Percentiles rank a stretch among this genome's conserved stretches.
Evolutionary conservation across 1,140 invertebrate genomes (phyloP).

Genomic region (Drosophila pachea): DNA sequence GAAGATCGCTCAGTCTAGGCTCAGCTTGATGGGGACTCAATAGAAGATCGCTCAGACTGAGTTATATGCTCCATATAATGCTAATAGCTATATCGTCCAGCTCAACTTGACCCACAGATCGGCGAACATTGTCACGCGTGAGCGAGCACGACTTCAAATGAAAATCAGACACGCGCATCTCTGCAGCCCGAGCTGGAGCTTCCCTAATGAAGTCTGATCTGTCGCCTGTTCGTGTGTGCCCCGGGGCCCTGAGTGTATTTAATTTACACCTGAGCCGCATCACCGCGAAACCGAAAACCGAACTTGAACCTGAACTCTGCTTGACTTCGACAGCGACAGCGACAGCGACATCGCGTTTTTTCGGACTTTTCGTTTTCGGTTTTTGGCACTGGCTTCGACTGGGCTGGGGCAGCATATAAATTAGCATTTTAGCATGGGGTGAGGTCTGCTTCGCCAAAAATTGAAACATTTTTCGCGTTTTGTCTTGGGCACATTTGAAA

Average conservation of each 20-base stretch:
- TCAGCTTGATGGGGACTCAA: too few species aligned
- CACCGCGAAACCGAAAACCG: slow-evolving; percentile 60
- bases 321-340: slow-evolving; percentile 33
- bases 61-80: too few species aligned
- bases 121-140: slow-evolving; percentile 4
- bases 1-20: too few species aligned
- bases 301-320: slow-evolving; percentile 71
- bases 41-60: too few species aligned
- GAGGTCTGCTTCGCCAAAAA: slow-evolving; percentile 49
- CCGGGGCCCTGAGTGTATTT: slow-evolving; percentile 55
- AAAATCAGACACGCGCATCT: slow-evolving; percentile 10
- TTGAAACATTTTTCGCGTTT: slow-evolving; percentile 58
- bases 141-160: not conserved
- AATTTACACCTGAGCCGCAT: slow-evolving; percentile 71
- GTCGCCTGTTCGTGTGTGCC: slow-evolving; percentile 52
- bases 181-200: slow-evolving; percentile 9
- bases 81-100: too few species aligned
- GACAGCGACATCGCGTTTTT: slow-evolving; percentile 5
- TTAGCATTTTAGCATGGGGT: slow-evolving; percentile 68
- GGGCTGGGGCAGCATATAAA: slow-evolving; percentile 63
- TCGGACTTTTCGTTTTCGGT: slow-evolving; percentile 13
- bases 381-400: slow-evolving; percentile 19
- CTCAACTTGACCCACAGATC: too few species aligned
- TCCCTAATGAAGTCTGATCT: slow-evolving; percentile 67
- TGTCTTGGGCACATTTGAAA: slow-evolving; percentile 50